A percentile compares a stretch with the other conserved stretches of the same genome.
These are phyloP conservation scores for Rhincodon typus DNA, from an alignment of 2,797 vertebrate genomes.

Conservation along the genomic window DNA sequence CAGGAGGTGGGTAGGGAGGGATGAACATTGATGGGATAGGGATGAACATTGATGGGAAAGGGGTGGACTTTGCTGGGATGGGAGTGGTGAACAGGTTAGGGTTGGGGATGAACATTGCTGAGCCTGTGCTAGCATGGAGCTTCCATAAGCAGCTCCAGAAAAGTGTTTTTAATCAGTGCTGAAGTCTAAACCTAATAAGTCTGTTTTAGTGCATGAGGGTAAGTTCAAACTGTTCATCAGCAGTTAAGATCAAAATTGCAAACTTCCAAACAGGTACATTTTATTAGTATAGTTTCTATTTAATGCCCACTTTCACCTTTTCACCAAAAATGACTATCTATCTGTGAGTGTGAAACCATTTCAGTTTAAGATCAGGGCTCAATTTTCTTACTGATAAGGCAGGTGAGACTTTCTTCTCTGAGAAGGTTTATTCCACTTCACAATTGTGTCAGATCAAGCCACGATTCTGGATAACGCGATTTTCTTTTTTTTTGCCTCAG, in stretches of 20 bases:
- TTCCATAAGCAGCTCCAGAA: not conserved
- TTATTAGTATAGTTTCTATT: not conserved
- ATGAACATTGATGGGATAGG: too few species aligned
- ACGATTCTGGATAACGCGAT: not conserved
- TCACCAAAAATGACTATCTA: not conserved
- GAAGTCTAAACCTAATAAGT: not conserved
- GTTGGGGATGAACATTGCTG: too few species aligned
- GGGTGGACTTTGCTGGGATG: too few species aligned
- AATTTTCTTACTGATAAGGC: not conserved
- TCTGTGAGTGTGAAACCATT: not conserved
- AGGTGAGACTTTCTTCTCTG: not conserved
- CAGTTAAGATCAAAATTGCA: not conserved
- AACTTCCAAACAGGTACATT: not conserved
- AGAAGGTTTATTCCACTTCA: not conserved
- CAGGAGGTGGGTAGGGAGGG: too few species aligned
- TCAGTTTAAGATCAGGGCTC: not conserved
- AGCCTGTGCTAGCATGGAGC: not conserved
- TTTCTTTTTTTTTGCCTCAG: too few species aligned
- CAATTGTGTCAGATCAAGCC: not conserved
- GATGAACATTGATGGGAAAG: too few species aligned
- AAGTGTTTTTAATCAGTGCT: not conserved
- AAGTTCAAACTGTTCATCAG: not conserved
- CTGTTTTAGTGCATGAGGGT: not conserved
- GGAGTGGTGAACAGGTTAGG: too few species aligned
- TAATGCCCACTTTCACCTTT: not conserved